phyloP scores from a whole-genome alignment of 2,113 vertebrate species.

The Barnardius zonarius region DNA sequence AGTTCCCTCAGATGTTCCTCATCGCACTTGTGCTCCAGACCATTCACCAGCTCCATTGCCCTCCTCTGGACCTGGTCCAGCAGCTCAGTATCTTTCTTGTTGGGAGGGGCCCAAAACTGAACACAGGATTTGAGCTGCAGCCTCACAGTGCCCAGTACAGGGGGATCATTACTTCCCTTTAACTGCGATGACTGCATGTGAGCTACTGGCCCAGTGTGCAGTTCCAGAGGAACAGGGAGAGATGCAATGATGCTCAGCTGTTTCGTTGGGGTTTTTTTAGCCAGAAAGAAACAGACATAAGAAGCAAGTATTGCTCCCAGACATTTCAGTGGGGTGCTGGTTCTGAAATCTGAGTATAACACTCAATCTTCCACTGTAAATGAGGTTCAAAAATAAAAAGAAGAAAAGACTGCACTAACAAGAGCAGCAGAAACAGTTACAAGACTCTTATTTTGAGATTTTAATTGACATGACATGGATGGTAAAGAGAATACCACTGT shows the following conservation, averaged over 20 bases:
- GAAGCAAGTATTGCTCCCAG: background rate
- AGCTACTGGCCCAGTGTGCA: background rate
- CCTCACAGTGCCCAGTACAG: background rate
- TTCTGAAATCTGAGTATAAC: background rate
- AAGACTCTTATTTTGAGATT: background rate
- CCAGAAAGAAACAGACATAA: background rate
- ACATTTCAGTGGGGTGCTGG: background rate
- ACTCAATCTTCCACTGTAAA: background rate
- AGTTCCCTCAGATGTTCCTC: background rate
- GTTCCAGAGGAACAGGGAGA: background rate
- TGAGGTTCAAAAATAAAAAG: background rate
- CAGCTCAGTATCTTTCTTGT: background rate
- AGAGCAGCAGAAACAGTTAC: background rate
- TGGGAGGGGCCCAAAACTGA: background rate
- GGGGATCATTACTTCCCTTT: background rate
- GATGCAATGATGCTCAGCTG: background rate
- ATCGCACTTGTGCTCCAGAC: background rate
- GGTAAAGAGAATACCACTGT: background rate
- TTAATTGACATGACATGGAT: conserved; percentile 6
- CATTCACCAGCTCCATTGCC: background rate
- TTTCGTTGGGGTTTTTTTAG: background rate
- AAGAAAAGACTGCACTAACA: background rate
- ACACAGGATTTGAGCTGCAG: background rate
- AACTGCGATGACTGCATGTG: background rate
- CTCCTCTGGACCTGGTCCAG: background rate